Evolutionary conservation across 2,888 invertebrate species (phyloP).

Genomic region (Halictus ligatus): DNA sequence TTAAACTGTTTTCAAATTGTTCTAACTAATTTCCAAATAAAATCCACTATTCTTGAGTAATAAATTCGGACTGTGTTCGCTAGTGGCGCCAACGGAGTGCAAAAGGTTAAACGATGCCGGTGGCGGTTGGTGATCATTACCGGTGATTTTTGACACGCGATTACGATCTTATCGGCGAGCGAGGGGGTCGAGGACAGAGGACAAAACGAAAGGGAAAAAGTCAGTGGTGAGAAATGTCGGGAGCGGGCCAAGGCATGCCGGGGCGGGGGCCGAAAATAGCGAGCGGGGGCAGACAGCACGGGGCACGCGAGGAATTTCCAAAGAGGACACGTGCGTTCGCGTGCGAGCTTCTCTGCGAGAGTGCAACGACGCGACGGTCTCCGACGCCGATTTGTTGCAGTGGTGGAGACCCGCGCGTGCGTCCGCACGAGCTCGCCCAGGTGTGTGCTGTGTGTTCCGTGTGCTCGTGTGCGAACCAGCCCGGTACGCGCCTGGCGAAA

Average conservation of each 20-base stretch:
- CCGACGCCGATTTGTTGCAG: conserved; percentile 27
- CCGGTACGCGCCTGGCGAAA: conserved; percentile 52
- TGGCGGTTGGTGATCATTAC: neutral
- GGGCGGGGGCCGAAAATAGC: conserved; percentile 39
- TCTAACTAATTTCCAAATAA: neutral
- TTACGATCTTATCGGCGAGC: neutral
- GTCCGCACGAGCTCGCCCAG: conserved; percentile 28
- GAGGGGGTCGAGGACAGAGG: neutral
- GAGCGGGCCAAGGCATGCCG: too few species aligned
- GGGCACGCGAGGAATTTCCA: conserved; percentile 47
- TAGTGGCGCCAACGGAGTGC: too few species aligned
- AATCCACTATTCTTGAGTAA: neutral
- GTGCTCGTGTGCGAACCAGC: neutral
- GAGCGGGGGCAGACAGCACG: conserved; percentile 17
- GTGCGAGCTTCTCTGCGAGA: conserved; percentile 34
- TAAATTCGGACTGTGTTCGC: neutral
- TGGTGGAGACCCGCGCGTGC: conserved; percentile 27
- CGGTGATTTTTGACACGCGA: neutral
- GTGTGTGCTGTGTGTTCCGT: conserved; percentile 21
- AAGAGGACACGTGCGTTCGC: conserved; percentile 23
- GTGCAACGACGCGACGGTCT: conserved; percentile 6
- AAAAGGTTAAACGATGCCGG: too few species aligned
- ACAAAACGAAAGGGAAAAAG: neutral
- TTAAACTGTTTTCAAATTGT: too few species aligned
- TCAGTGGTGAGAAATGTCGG: conserved; percentile 26